Evolutionary conservation across 2,888 invertebrate genomes (phyloP).

Genomic region (Tineola bisselliella): DNA sequence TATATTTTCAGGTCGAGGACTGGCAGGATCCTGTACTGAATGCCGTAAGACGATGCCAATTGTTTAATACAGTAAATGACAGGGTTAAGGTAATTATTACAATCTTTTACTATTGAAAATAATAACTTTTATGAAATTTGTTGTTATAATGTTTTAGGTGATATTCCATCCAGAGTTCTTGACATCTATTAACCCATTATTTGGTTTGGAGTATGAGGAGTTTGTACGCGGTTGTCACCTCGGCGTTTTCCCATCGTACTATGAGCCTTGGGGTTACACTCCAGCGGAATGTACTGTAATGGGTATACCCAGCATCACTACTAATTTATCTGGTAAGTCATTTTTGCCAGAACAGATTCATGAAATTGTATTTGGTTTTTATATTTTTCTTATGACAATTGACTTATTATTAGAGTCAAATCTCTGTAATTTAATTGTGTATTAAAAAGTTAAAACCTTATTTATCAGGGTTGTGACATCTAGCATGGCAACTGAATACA

Average conservation of each 20-base stretch:
- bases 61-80: slow-evolving; percentile 94
- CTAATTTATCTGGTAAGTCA: slow-evolving; percentile 89
- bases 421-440: no score
- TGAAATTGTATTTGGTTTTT: not conserved
- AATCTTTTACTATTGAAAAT: no score
- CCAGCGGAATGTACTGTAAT: slow-evolving; percentile 99
- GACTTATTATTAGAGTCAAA: no score
- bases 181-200: slow-evolving; percentile 95
- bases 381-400: no score
- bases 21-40: slow-evolving; percentile 83
- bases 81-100: slow-evolving; percentile 86
- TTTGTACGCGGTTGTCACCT: slow-evolving; percentile 99
- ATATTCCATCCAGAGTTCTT: slow-evolving; percentile 99
- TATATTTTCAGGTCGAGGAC: slow-evolving; percentile 57
- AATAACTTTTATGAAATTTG: not conserved
- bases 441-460: no score
- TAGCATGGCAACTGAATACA: no score
- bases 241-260: slow-evolving; percentile 99
- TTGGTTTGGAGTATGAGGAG: slow-evolving; percentile 98
- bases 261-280: slow-evolving; percentile 99
- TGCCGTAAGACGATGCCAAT: slow-evolving; percentile 86
- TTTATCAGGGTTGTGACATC: no score
- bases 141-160: slow-evolving; percentile 65
- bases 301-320: slow-evolving; percentile 98
- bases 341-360: not conserved